Conservation (phyloP, 2,113 vertebrate species). For the Halichoeres trimaculatus region DNA sequence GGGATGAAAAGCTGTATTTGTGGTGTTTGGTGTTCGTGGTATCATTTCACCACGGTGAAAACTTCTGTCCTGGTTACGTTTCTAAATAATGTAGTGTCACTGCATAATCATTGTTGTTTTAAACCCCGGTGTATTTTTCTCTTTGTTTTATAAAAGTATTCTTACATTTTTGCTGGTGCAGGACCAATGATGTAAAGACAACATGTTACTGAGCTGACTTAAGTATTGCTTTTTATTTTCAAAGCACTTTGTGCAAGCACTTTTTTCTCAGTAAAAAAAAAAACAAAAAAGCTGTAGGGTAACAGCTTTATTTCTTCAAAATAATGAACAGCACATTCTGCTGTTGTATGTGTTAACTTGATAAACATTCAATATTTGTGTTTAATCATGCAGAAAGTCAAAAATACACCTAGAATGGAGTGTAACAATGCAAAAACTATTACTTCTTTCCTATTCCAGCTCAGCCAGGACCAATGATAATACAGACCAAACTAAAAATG, state of each 20-base stretch:
- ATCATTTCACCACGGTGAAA: neutral
- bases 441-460: neutral
- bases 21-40: neutral
- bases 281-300: no score
- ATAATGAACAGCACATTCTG: neutral
- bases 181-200: conserved; percentile 19
- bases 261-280: neutral
- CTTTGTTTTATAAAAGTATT: neutral
- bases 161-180: conserved; percentile 6
- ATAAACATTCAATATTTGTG: neutral
- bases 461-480: neutral
- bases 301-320: conserved; percentile 2
- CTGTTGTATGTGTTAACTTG: conserved; percentile 7
- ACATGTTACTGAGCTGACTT: neutral
- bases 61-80: neutral
- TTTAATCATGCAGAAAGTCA: neutral
- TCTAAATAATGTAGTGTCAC: neutral
- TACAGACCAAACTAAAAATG: neutral
- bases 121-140: neutral
- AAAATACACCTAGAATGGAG: neutral
- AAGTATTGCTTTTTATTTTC: neutral
- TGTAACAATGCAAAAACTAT: neutral
- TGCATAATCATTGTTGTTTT: neutral
- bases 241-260: neutral
- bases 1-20: conserved; percentile 9